These are phyloP conservation scores for Sebastes fasciatus DNA, from an alignment of 2,113 vertebrate species.

Conservation along the genomic window DNA sequence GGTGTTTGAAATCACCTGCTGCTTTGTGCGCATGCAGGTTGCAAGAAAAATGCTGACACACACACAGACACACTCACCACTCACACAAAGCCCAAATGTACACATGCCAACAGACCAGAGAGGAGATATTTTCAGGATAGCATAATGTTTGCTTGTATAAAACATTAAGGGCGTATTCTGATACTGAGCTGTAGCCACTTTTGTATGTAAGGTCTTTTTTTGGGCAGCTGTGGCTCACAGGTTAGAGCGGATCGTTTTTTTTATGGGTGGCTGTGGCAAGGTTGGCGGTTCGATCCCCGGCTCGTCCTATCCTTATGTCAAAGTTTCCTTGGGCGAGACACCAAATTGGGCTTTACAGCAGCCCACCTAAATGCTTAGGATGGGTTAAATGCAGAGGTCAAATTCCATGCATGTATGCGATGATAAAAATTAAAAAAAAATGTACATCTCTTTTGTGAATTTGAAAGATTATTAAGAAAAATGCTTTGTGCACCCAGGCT, in stretches of 20 bases:
- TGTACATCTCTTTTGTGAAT: background rate
- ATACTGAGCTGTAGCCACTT: background rate
- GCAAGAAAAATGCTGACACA: slow-evolving; percentile 2
- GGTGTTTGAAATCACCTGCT: slow-evolving; percentile 71
- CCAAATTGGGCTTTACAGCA: no score
- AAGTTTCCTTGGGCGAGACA: no score
- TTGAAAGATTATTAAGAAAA: background rate
- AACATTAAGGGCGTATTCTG: background rate
- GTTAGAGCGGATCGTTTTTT: no score
- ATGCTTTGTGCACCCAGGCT: background rate
- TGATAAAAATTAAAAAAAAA: no score
- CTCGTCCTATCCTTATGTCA: no score
- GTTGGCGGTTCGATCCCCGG: no score
- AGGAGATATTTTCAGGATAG: background rate
- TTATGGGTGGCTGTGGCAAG: no score
- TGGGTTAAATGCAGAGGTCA: no score
- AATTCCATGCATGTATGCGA: no score
- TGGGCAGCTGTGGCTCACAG: no score
- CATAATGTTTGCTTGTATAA: background rate
- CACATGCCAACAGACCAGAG: background rate
- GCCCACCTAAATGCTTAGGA: no score
- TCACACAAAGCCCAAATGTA: background rate
- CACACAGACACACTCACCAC: background rate
- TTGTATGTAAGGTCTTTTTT: background rate
- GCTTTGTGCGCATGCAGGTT: slow-evolving; percentile 49